phyloP scores from a whole-genome alignment of 2,113 vertebrate genomes.

The Pandion haliaetus region DNA sequence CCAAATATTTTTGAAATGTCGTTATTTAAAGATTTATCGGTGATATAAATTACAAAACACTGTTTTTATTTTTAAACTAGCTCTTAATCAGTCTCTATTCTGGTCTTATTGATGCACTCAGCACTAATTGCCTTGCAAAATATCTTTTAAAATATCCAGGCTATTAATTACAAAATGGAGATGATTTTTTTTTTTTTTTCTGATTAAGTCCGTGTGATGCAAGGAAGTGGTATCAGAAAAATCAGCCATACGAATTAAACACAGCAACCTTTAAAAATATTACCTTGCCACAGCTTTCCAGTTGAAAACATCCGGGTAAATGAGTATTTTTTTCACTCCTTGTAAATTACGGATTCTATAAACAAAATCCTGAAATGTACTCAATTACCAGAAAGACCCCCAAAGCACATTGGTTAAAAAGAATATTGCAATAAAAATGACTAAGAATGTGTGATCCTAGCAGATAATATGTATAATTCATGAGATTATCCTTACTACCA shows the following conservation, averaged over 20 bases:
- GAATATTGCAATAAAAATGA: neutral
- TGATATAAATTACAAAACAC: neutral
- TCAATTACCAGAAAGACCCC: neutral
- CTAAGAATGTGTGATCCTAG: neutral
- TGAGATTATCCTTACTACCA: neutral
- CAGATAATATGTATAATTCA: neutral
- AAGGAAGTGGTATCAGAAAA: neutral
- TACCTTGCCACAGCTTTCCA: neutral
- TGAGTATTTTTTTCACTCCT: neutral
- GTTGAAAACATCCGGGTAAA: neutral
- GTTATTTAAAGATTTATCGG: constrained; percentile 12
- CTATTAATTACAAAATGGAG: constrained; percentile 19
- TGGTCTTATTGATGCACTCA: constrained; percentile 8
- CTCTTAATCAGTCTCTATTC: constrained; percentile 31
- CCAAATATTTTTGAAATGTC: neutral
- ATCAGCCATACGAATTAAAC: neutral
- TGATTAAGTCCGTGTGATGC: neutral
- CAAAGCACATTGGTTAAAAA: neutral
- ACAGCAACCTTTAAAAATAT: neutral
- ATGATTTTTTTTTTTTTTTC: neutral
- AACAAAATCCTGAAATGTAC: neutral
- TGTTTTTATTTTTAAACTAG: constrained; percentile 40
- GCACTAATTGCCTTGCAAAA: constrained; percentile 7
- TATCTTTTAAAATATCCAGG: neutral
- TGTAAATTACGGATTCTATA: neutral